phyloP scores from a whole-genome alignment of 2,113 vertebrate species.

The Megaceryle torquata region DNA sequence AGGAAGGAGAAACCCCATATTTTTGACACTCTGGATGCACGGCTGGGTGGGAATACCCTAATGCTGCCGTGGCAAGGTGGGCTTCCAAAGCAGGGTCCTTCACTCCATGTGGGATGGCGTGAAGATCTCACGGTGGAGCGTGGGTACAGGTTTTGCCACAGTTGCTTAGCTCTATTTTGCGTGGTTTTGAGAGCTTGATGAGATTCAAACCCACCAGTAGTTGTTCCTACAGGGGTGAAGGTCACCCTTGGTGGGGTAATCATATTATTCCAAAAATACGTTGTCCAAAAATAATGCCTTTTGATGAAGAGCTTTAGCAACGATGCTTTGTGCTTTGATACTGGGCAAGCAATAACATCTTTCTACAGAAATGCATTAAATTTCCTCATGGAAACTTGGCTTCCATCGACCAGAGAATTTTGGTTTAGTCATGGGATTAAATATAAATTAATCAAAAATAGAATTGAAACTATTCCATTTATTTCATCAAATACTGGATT shows the following conservation, averaged over 20 bases:
- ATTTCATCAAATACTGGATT: neutral
- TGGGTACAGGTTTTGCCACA: fast-evolving
- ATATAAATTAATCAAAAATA: neutral
- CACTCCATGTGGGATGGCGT: neutral
- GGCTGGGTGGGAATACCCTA: neutral
- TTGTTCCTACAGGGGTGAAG: neutral
- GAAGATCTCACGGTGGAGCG: neutral
- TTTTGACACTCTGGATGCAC: fast-evolving
- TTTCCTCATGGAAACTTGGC: neutral
- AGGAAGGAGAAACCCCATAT: fast-evolving
- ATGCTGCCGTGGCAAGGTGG: fast-evolving
- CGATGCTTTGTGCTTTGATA: neutral
- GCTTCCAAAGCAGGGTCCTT: fast-evolving
- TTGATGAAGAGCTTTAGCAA: neutral
- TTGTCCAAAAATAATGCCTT: fast-evolving
- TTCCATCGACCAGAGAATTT: fast-evolving
- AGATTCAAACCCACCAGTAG: fast-evolving
- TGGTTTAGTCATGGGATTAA: neutral
- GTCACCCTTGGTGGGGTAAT: fast-evolving
- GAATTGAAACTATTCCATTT: neutral
- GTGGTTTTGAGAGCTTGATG: fast-evolving
- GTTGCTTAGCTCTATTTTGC: fast-evolving
- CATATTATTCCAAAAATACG: neutral
- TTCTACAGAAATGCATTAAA: neutral
- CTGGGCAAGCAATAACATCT: neutral